A percentile compares a stretch with the other conserved stretches of the same genome.
Conservation (phyloP, 2,888 invertebrate genomes). For the Bellardia bayeri region DNA sequence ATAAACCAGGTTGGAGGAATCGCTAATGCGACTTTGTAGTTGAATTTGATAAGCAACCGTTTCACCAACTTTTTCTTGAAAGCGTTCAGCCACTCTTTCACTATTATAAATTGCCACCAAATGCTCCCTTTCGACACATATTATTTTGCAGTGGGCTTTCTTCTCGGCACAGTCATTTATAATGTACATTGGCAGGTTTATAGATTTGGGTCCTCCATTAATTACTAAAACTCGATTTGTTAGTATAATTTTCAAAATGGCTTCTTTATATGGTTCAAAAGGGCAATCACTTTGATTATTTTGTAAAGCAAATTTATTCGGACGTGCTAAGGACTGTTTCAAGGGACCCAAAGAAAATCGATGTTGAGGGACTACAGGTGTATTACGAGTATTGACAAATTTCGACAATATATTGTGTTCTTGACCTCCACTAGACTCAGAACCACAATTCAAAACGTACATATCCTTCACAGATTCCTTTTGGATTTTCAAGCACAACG, state of each 20-base stretch:
- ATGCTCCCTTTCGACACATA: constrained; percentile 95
- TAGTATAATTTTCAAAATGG: constrained; percentile 64
- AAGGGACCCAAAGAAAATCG: constrained; percentile 74
- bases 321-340: constrained; percentile 74
- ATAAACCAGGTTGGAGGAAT: constrained; percentile 77
- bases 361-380: constrained; percentile 74
- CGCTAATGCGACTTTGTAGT: constrained; percentile 77
- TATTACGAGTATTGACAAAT: constrained; percentile 50
- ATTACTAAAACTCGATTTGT: constrained; percentile 91
- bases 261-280: constrained; percentile 59
- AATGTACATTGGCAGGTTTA: constrained; percentile 95
- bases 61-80: constrained; percentile 88
- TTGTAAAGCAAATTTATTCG: constrained; percentile 59
- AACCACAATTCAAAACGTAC: constrained; percentile 66
- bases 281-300: constrained; percentile 52
- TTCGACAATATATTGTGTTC: constrained; percentile 62
- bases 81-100: constrained; percentile 90
- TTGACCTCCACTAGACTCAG: constrained; percentile 62
- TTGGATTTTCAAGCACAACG: constrained; percentile 55
- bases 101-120: constrained; percentile 95
- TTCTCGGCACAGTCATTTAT: constrained; percentile 89
- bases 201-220: constrained; percentile 95
- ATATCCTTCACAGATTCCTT: constrained; percentile 70
- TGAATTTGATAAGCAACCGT: constrained; percentile 86
- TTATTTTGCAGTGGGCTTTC: constrained; percentile 90